phyloP scores from a whole-genome alignment of 2,113 vertebrate species.

The Coreoperca whiteheadi region DNA sequence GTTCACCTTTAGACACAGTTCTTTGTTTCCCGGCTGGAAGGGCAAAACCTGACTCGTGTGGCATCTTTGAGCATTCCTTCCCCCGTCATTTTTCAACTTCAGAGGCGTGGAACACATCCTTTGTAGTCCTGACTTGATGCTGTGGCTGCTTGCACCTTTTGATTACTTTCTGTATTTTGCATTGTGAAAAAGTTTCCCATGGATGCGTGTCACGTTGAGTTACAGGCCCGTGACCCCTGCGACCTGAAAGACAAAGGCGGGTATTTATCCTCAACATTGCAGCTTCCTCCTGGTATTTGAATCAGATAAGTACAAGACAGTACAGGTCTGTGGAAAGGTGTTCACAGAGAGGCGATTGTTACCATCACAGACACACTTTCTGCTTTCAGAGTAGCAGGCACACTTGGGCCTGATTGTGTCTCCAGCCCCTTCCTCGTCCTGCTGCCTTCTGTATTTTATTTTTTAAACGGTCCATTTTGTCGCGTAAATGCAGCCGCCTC shows the following conservation, averaged over 20 bases:
- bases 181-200: slow-evolving; percentile 2
- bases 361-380: neutral
- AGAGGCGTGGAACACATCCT: neutral
- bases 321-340: slow-evolving; percentile 46
- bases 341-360: slow-evolving; percentile 44
- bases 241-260: slow-evolving; percentile 26
- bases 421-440: slow-evolving; percentile 57
- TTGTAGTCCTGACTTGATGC: slow-evolving; percentile 3
- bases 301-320: slow-evolving; percentile 67
- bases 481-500: slow-evolving; percentile 18
- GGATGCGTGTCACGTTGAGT: neutral
- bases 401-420: slow-evolving; percentile 30
- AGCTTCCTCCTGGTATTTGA: slow-evolving; percentile 29
- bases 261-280: neutral
- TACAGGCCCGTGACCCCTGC: slow-evolving; percentile 21
- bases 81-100: slow-evolving; percentile 6
- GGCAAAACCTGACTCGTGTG: neutral
- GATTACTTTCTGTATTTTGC: slow-evolving; percentile 7
- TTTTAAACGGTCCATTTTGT: slow-evolving; percentile 52
- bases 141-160: neutral
- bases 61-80: neutral
- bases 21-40: slow-evolving; percentile 1
- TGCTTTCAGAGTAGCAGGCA: neutral
- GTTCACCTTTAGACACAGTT: neutral
- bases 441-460: slow-evolving; percentile 19